A percentile compares a stretch with the other conserved stretches of the same genome.
Conservation (phyloP, 35 echinoderm and acorn worm genomes). For the Hemicentrotus pulcherrimus region DNA sequence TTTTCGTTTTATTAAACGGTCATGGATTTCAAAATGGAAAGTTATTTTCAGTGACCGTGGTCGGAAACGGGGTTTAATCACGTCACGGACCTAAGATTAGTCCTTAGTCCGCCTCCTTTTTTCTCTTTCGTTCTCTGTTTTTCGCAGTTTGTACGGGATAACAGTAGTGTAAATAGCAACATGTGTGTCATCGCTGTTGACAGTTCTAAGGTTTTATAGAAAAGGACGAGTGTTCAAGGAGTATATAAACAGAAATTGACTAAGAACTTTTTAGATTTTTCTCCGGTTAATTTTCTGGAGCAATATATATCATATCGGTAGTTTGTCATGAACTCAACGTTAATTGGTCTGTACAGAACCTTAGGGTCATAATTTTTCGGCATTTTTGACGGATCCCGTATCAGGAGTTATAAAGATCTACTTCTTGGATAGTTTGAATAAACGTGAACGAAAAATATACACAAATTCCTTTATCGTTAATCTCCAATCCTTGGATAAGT, state of each 20-base stretch:
- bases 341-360: no score
- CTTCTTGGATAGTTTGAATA: no score
- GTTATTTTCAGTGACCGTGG: conserved; percentile 1
- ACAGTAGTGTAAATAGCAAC: not conserved
- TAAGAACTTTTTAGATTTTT: not conserved
- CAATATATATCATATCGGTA: no score
- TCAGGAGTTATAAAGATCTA: no score
- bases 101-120: not conserved
- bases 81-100: not conserved
- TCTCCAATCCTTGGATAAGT: no score
- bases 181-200: not conserved
- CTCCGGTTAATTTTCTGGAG: no score
- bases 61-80: not conserved
- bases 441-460: no score
- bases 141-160: not conserved
- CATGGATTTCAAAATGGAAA: not conserved
- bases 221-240: not conserved
- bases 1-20: not conserved
- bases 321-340: no score
- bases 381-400: no score
- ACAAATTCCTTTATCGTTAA: no score
- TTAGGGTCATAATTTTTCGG: no score
- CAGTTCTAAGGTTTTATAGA: not conserved
- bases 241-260: not conserved
- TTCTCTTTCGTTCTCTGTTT: not conserved